Conservation (phyloP, 2,888 invertebrate genomes). For the Cremastobaeus sp. region DNA sequence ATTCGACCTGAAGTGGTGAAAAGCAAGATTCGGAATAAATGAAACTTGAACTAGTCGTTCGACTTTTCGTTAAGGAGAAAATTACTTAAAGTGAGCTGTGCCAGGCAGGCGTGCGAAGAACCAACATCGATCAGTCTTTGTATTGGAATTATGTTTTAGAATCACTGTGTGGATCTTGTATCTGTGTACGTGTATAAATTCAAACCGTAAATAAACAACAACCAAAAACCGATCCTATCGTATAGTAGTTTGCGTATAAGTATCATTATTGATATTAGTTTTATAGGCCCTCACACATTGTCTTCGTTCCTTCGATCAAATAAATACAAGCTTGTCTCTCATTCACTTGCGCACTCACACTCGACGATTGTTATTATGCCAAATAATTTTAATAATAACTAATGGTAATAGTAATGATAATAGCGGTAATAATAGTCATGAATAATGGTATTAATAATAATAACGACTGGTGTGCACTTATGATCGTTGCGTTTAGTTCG, state of each 20-base stretch:
- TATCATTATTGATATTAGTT: slow-evolving; percentile 58
- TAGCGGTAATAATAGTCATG: slow-evolving; percentile 28
- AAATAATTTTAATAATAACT: slow-evolving; percentile 35
- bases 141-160: slow-evolving; percentile 76
- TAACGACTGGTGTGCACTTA: slow-evolving; percentile 36
- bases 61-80: slow-evolving; percentile 3
- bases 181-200: slow-evolving; percentile 55
- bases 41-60: too few relatives aligned
- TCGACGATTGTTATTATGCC: slow-evolving; percentile 49
- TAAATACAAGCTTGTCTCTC: slow-evolving; percentile 62
- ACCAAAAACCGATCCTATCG: slow-evolving; percentile 73
- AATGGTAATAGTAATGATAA: slow-evolving; percentile 35
- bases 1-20: too few relatives aligned
- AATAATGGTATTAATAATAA: slow-evolving; percentile 49
- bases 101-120: slow-evolving; percentile 65
- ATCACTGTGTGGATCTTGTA: slow-evolving; percentile 71
- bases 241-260: slow-evolving; percentile 68
- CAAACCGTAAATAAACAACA: slow-evolving; percentile 70
- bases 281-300: slow-evolving; percentile 61
- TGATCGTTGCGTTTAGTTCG: slow-evolving; percentile 28
- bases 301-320: slow-evolving; percentile 38
- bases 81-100: slow-evolving; percentile 2
- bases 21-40: background rate
- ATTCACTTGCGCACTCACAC: slow-evolving; percentile 34
- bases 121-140: slow-evolving; percentile 79